Evolutionary conservation across 2,888 invertebrate species (phyloP), one percentile per base, ranked within the genome.

Genomic region (Xanthia icteritia): DNA sequence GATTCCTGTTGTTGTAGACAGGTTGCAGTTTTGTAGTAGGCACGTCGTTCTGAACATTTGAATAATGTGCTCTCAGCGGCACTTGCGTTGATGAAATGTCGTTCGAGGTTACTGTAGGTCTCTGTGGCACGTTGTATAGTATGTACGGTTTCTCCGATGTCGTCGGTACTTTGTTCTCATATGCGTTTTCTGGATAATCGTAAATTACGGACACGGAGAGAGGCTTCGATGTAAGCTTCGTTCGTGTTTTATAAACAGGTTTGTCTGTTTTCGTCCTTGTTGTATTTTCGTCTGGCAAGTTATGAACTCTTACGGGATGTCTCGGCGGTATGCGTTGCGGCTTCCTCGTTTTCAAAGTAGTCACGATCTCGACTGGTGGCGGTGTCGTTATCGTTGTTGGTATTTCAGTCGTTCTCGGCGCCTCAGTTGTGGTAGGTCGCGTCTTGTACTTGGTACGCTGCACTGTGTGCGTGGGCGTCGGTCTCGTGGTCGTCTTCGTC

Each of bases 1-100:
- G 94, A 88, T 95, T 94, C 56, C 93, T 94, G 84, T 92, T 94
- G 84, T 93, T 94, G 81, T 94, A 96, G 73, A 97, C 97, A 2
- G 97, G 96, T 87, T 97, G 96, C 76, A 97, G 87, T 87, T 97
- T 97, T 23, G 97, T 97, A 71, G 97, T 97, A 6, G 97, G 96
- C 73, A 97, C 96, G 81, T 97, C 96, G 81, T 97, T 96, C 90
- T 97, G 94, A 77, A 97, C 89, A 89, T 96, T 97, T n/a, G 97
- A 96, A 91, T 97, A 98, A 87, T 97, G 97, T n/a, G 97, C 95
- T 88, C 97, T 96, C 66, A 98, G 93, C 67, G 98, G 97, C 77
- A 97, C 97, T 84, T 97, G 96, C 58, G 98, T 97, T 27, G 97
- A 97, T 54, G 96, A 97, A 23, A 97, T 92, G 87, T 97, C 91